Evolutionary conservation across 2,888 invertebrate genomes (phyloP), one percentile per base, ranked within the genome.

Genomic region (Acrobasis consociella): DNA sequence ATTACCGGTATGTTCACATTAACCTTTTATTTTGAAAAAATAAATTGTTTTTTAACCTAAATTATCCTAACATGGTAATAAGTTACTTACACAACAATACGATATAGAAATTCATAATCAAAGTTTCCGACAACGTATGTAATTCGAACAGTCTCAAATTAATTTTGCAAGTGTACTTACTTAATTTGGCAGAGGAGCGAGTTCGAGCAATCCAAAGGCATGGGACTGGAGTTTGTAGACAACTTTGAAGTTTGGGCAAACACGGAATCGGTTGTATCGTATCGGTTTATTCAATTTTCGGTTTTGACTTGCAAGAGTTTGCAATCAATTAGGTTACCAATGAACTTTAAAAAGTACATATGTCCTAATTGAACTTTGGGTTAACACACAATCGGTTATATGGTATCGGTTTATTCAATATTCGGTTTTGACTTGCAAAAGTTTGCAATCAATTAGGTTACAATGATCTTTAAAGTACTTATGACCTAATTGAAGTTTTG

Each of bases 351-450:
- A 31, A 31, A 31, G 31, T 31, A 31, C 8, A 22, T 22, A 22
- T 22, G 22, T 2, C 22, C 22, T 22, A 22, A 22, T 59, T 49
- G 5, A 16, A 59, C 38, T 50, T 59, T 59, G 61, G 60, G 64
- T 59, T 64, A 64, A 67, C 64, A 65, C 49, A 58, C 60, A 65
- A 65, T 64, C 58, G 49, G 62, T 63, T 64, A 58, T 55, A 55
- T 55, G 39, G 38, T 5, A 55, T 42, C 16, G 39, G 39, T 39
- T 39, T 55, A 55, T 55, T 39, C 39, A 55, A 55, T 39, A 16
- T 39, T 39, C 38, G 38, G n/a, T 31, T 16, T 50, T 52, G 13
- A 22, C 8, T 31, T 31, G 46, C 46, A 5, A 46, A 7, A 46
- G 13, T 46, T 31, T 46, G 2, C 9, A 46, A 46, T 46, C 11